Base-by-base conservation (phyloP, 2,888 invertebrate species). In the Rotaria socialis region DNA sequence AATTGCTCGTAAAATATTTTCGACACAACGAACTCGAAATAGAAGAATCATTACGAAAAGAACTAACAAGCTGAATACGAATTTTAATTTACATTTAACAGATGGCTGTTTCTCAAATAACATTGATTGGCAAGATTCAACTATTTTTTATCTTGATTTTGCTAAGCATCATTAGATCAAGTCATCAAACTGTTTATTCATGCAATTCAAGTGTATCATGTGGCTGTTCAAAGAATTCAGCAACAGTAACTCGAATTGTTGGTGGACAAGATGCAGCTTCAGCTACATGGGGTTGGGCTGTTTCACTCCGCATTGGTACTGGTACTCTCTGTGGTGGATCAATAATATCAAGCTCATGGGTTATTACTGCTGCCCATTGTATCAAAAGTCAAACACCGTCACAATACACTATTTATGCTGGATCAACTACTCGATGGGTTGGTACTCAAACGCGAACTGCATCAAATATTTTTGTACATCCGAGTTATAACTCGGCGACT, bases 351-450 rank as follows among this genome's bases (percentile, higher is more conserved):
- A 24, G 8, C 16, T 43, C 47, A 6, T 75, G 47, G 41, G 41
- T 75, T 19, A 75, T 75, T 2, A 75, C 75, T 43, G 75, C 75
- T 8, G 75, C 75, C 22, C 75, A 75, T 75, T 75, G 75, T 75
- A 24, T 47, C 43, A 2, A 43, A 43, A 11, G 47, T 43, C 7
- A 2, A 16, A 19, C 16, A 47, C 1, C 5, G 8, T 41, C 41
- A 24, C 22, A 43, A 22, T 1, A 43, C 47, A 7, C 22, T 24
- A 41, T 75, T 24, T 41, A 43, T 41, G 75, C 47, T 24, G 75
- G 75, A 10, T 43, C 47, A 10, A 75, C 14, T 47, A 43, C 27
- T 22, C 24, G 5, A 43, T 75, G 6, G 4, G 24, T 8, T 43
- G 75, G 41, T 75, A 47, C 22, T 14, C 75, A 75, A n/a, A 75